Conservation (phyloP, 2,888 invertebrate species). For the Sipha maydis region DNA sequence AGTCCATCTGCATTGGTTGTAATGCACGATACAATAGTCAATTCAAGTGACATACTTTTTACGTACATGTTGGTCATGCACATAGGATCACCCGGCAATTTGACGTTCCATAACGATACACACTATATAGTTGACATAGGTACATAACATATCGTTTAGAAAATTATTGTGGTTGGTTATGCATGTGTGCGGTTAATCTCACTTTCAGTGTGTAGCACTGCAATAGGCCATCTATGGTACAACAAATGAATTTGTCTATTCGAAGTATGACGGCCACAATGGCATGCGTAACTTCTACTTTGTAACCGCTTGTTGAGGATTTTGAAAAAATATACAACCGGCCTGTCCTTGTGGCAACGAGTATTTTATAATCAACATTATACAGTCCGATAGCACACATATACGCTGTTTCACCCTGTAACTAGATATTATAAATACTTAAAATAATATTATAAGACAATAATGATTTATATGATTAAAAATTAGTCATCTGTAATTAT, state of each 20-base stretch:
- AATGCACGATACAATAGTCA: slow-evolving; percentile 71
- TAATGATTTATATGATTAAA: no score
- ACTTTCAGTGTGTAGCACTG: slow-evolving; percentile 87
- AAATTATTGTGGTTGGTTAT: no score
- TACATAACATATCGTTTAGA: no score
- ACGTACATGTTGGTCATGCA: slow-evolving; percentile 75
- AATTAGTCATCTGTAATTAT: no score
- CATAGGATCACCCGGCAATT: slow-evolving; percentile 72
- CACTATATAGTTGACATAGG: slow-evolving; percentile 74
- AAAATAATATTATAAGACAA: no score
- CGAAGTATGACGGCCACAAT: slow-evolving; percentile 79
- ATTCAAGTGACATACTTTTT: slow-evolving; percentile 76
- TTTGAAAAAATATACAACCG: slow-evolving; percentile 68
- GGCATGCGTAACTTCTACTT: slow-evolving; percentile 78
- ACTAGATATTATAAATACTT: slow-evolving; percentile 62
- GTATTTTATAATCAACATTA: slow-evolving; percentile 89
- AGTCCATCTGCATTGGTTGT: slow-evolving; percentile 70
- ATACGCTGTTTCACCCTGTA: slow-evolving; percentile 77
- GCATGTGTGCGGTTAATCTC: slow-evolving; percentile 60
- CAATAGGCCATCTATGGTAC: slow-evolving; percentile 83
- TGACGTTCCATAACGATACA: slow-evolving; percentile 81
- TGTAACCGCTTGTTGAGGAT: slow-evolving; percentile 69
- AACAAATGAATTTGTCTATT: slow-evolving; percentile 81
- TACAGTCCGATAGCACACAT: slow-evolving; percentile 81
- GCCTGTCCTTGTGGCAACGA: slow-evolving; percentile 84